phyloP scores from a whole-genome alignment of 2,888 invertebrate genomes.

The Phyllotreta striolata region DNA sequence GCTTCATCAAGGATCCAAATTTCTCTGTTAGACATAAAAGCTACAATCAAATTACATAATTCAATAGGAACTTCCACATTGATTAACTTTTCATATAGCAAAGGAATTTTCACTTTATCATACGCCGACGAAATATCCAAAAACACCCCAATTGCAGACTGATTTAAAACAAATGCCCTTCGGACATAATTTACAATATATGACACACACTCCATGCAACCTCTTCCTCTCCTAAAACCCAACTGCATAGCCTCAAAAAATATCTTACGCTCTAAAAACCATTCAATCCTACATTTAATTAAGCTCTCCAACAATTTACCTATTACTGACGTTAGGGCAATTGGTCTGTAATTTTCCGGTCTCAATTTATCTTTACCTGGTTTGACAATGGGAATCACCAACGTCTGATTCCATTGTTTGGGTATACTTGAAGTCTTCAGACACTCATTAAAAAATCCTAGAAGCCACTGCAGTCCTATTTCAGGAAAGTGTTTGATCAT shows the following conservation, averaged over 20 bases:
- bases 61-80: not conserved
- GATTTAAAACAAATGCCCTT: no score
- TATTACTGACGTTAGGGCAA: not conserved
- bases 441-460: not conserved
- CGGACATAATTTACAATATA: no score
- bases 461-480: not conserved
- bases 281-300: no score
- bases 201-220: no score
- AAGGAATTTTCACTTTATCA: not conserved
- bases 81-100: not conserved
- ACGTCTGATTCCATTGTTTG: not conserved
- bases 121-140: not conserved
- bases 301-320: not conserved
- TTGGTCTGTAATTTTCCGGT: not conserved
- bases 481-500: constrained; percentile 13
- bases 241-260: not conserved
- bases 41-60: constrained; percentile 7
- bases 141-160: not conserved
- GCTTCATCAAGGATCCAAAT: constrained; percentile 1
- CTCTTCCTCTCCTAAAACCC: constrained; percentile 1
- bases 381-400: not conserved
- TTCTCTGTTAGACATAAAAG: constrained; percentile 4
- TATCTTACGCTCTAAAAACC: no score
- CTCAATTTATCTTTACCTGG: not conserved
- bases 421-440: not conserved